Conservation (phyloP, 2,113 vertebrate genomes). For the Grus americana region DNA sequence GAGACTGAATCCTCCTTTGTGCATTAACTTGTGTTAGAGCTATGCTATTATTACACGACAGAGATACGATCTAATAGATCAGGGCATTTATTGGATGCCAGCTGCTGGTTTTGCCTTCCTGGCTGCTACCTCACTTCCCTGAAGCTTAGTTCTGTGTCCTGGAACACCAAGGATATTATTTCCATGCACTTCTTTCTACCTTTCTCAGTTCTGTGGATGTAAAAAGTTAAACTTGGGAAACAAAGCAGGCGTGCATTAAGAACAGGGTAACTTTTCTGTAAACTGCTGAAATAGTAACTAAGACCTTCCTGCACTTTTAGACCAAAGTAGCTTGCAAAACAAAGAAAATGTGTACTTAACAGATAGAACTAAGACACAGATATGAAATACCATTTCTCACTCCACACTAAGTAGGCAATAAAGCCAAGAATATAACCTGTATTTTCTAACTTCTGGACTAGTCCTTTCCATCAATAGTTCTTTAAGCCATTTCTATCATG, state of each 20-base stretch:
- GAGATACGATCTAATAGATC: background rate
- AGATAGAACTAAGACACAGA: background rate
- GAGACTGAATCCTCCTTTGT: background rate
- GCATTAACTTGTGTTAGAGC: background rate
- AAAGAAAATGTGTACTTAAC: background rate
- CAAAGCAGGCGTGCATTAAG: background rate
- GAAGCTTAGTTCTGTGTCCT: background rate
- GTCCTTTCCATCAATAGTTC: background rate
- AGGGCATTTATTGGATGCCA: background rate
- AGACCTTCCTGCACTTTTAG: background rate
- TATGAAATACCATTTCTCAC: background rate
- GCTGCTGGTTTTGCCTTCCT: background rate
- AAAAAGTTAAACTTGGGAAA: background rate
- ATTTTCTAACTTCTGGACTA: background rate
- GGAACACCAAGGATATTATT: background rate
- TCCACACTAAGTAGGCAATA: background rate
- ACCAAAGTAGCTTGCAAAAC: background rate
- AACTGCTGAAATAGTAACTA: background rate
- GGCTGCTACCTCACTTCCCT: background rate
- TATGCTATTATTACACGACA: background rate
- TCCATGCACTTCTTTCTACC: background rate
- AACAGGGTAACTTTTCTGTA: background rate
- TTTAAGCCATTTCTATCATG: background rate
- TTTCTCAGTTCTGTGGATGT: background rate
- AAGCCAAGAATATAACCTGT: background rate